phyloP scores from a whole-genome alignment of 2,113 vertebrate genomes.

The Nanorana parkeri region DNA sequence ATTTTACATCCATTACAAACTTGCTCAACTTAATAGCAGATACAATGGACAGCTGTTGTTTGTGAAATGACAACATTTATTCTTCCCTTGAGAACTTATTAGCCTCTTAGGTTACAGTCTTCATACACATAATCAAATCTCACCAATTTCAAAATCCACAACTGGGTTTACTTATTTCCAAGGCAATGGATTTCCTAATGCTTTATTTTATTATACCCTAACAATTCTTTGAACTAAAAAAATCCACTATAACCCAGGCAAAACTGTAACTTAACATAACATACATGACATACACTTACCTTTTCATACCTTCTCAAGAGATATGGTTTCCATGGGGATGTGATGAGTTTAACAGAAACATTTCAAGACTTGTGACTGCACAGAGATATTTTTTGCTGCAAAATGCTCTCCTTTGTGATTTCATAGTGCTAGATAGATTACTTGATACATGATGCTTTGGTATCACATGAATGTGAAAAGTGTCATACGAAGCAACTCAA shows the following conservation, averaged over 20 bases:
- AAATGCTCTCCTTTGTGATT: neutral
- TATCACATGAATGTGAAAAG: too few relatives aligned
- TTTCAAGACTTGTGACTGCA: slow-evolving; percentile 4
- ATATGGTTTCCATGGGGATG: slow-evolving; percentile 45
- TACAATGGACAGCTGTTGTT: slow-evolving; percentile 42
- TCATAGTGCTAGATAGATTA: too few relatives aligned
- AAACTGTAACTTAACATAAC: neutral
- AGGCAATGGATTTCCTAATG: slow-evolving; percentile 12
- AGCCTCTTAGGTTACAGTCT: slow-evolving; percentile 44
- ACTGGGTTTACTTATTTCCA: slow-evolving; percentile 51
- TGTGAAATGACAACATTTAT: slow-evolving; percentile 48
- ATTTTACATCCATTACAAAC: slow-evolving; percentile 16
- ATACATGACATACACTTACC: neutral
- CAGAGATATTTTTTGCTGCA: slow-evolving; percentile 2
- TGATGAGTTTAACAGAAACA: slow-evolving; percentile 45
- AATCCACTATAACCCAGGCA: neutral
- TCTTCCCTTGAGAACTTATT: slow-evolving; percentile 49
- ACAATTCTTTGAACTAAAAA: slow-evolving; percentile 6
- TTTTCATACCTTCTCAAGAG: slow-evolving; percentile 11
- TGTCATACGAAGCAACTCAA: too few relatives aligned
- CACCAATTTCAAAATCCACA: slow-evolving; percentile 26
- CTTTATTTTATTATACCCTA: neutral
- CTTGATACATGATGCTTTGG: too few relatives aligned
- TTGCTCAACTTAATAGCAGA: neutral
- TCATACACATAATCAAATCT: slow-evolving; percentile 44